phyloP scores from a whole-genome alignment of 2,113 vertebrate genomes.

The Oxygymnocypris stewartii region DNA sequence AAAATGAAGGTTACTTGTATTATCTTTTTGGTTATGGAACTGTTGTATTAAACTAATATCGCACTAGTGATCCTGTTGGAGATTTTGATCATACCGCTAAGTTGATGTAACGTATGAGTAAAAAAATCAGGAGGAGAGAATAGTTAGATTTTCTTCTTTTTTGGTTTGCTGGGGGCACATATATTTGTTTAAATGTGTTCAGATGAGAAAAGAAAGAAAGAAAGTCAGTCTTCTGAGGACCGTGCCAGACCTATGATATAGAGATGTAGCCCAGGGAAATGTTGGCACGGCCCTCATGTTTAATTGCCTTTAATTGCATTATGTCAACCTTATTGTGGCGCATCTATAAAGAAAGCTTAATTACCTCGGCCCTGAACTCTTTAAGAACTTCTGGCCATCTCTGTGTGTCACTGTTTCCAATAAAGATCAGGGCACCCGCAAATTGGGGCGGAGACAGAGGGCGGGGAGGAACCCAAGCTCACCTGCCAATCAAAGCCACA shows the following conservation, averaged over 20 bases:
- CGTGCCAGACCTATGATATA: slow-evolving; percentile 60
- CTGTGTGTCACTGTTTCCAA: slow-evolving; percentile 61
- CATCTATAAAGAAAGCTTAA: slow-evolving; percentile 66
- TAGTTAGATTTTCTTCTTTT: neutral
- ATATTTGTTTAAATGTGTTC: slow-evolving; percentile 8
- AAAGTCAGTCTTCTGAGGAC: neutral
- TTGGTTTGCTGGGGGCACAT: slow-evolving; percentile 3
- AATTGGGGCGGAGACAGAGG: neutral
- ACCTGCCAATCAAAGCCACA: slow-evolving; percentile 61
- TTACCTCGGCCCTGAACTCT: slow-evolving; percentile 56
- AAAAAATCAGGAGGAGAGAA: neutral
- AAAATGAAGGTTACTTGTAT: neutral
- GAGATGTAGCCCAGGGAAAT: slow-evolving; percentile 58
- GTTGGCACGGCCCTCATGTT: slow-evolving; percentile 59
- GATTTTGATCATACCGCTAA: neutral
- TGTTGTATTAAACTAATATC: neutral
- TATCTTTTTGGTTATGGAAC: neutral
- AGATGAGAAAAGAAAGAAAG: slow-evolving; percentile 19
- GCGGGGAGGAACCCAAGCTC: slow-evolving; percentile 37
- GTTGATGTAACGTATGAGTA: neutral
- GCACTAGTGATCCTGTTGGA: neutral
- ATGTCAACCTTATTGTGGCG: slow-evolving; percentile 61
- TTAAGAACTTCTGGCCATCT: slow-evolving; percentile 68
- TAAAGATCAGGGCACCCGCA: slow-evolving; percentile 56
- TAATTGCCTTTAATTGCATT: slow-evolving; percentile 66